A percentile compares a stretch with the other conserved stretches of the same genome.
phyloP scores from a whole-genome alignment of 2,888 invertebrate species.

The Acanthococcus lagerstroemiae region DNA sequence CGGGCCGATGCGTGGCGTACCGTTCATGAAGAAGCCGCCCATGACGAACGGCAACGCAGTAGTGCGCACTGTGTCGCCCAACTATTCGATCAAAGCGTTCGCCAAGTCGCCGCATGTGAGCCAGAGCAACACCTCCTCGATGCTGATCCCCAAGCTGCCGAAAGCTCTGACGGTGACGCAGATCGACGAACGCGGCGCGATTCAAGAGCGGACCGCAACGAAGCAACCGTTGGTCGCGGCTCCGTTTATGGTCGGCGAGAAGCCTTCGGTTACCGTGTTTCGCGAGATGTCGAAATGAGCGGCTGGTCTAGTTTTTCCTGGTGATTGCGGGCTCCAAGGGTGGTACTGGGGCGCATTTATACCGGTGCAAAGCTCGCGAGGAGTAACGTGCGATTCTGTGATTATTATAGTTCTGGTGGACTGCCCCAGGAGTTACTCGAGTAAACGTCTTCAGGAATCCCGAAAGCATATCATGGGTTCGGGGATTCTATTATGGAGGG shows the following conservation, averaged over 20 bases:
- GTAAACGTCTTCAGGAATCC: too few species aligned
- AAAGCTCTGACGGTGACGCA: constrained; percentile 59
- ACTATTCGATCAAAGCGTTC: not conserved
- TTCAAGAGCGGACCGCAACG: not conserved
- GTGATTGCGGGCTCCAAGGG: too few species aligned
- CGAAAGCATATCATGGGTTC: too few species aligned
- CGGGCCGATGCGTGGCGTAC: not conserved
- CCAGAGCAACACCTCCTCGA: too few species aligned
- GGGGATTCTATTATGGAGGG: too few species aligned
- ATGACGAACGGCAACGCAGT: not conserved
- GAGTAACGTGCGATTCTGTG: too few species aligned
- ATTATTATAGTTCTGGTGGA: too few species aligned
- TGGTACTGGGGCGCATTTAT: too few species aligned
- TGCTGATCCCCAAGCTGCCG: constrained; percentile 58
- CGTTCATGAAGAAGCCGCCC: not conserved
- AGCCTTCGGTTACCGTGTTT: constrained; percentile 38
- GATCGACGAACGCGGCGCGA: constrained; percentile 46
- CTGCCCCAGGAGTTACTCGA: too few species aligned
- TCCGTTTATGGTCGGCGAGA: constrained; percentile 35
- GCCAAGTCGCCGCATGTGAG: not conserved
- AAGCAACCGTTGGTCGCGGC: constrained; percentile 30
- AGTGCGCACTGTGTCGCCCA: not conserved
- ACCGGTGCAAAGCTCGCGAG: too few species aligned
- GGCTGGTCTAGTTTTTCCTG: too few species aligned
- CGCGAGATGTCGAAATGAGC: constrained; percentile 34